Evolutionary conservation across 2,888 invertebrate genomes (phyloP), one percentile per base, ranked within the genome.

Genomic region (Syrista parreyssii): DNA sequence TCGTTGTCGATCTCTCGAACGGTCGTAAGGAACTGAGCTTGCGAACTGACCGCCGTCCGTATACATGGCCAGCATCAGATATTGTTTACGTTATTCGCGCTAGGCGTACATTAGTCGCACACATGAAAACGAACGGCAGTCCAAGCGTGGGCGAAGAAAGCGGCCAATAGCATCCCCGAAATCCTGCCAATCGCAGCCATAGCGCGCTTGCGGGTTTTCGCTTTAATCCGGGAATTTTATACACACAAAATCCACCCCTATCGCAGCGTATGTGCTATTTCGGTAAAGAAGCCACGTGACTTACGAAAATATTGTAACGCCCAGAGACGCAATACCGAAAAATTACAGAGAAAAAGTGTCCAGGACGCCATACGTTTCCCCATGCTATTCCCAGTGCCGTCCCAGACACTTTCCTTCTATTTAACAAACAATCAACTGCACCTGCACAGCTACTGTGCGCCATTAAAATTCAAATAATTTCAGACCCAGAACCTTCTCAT

Each of bases 11-110:
- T 75, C 76, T 23, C 68, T 32, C 31, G 55, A 11, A 36, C 34
- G 73, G 36, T 74, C 74, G 36, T n/a, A 40, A 68, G 30, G 36
- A 40, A 78, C 78, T 78, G 78, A 78, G 73, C 33, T 73, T 40
- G 35, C 35, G 72, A 75, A 75, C 4, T 23, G 69, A 69, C 71
- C 31, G 40, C 75, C n/a, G 74, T 74, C 72, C 35, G 36, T 78
- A 73, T 74, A 73, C 73, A 78, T 69, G 71, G 78, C 30, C 33
- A 35, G 34, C 23, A 34, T 30, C n/a, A 32, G 31, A 33, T 73
- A 69, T 76, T 76, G 76, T 76, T 78, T 76, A 78, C 78, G 73
- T 76, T 78, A 76, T 55, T 31, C 72, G 11, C 23, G 12, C 36
- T 72, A n/a, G 72, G 33, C 68, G 76, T 33, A 74, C 74, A n/a